A percentile compares a stretch with the other conserved stretches of the same genome.
phyloP scores from a whole-genome alignment of 2,797 vertebrate genomes.

The Falco novaeseelandiae region DNA sequence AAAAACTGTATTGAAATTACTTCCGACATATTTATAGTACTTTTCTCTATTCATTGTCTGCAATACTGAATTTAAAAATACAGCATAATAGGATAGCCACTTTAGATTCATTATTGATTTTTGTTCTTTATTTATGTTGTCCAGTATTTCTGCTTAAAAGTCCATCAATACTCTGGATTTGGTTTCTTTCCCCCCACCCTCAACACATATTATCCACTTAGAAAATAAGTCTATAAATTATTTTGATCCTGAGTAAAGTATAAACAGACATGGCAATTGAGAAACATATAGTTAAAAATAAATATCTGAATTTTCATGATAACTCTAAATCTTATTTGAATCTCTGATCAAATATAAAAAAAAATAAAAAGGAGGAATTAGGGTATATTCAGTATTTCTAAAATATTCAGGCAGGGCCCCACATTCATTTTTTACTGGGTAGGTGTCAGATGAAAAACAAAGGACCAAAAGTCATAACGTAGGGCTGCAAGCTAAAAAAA shows the following conservation, averaged over 20 bases:
- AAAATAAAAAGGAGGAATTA: not conserved
- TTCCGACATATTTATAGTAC: not conserved
- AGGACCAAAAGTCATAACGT: not conserved
- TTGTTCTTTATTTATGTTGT: not conserved
- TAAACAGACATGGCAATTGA: not conserved
- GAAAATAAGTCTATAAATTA: not conserved
- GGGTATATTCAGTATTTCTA: not conserved
- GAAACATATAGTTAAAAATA: not conserved
- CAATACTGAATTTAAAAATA: not conserved
- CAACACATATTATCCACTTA: not conserved
- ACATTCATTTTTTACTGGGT: not conserved
- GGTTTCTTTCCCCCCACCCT: not conserved
- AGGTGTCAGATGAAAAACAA: not conserved
- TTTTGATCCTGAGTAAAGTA: not conserved
- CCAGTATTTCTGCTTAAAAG: not conserved
- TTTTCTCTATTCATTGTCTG: not conserved
- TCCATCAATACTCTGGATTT: not conserved
- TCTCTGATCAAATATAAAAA: not conserved
- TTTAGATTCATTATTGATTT: not conserved
- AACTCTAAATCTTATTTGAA: not conserved
- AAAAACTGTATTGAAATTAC: not conserved
- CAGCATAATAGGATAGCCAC: not conserved
- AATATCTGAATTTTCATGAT: not conserved
- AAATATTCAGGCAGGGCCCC: not conserved
- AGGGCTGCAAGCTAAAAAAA: not conserved